These are phyloP conservation scores for Axea sp. DNA, from an alignment of 2,888 invertebrate species.

Conservation along the genomic window DNA sequence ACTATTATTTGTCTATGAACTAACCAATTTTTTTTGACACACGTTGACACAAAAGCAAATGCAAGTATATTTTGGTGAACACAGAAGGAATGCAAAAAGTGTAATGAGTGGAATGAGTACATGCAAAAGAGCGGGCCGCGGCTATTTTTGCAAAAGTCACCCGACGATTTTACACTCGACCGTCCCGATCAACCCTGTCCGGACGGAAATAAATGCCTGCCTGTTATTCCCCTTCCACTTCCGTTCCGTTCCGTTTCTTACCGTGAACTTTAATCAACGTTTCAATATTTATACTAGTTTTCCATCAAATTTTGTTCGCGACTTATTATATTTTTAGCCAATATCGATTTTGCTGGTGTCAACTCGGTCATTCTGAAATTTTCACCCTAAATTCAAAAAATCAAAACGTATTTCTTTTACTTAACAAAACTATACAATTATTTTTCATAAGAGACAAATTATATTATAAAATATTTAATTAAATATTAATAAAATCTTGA, in stretches of 20 bases:
- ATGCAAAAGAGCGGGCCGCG: conserved; percentile 23
- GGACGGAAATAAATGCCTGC: conserved; percentile 36
- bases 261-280: conserved; percentile 55
- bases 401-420: too few species aligned
- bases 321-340: conserved; percentile 42
- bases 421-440: too few species aligned
- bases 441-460: too few species aligned
- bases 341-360: conserved; percentile 34
- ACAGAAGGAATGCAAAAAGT: conserved; percentile 36
- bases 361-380: not conserved
- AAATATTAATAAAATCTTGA: too few species aligned
- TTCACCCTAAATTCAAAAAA: too few species aligned
- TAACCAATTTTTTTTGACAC: too few species aligned
- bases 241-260: conserved; percentile 34
- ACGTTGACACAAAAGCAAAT: too few species aligned
- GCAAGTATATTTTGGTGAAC: too few species aligned
- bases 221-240: conserved; percentile 6
- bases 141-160: conserved; percentile 53
- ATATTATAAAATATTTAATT: too few species aligned
- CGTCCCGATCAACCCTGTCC: conserved; percentile 42
- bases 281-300: conserved; percentile 43
- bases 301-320: conserved; percentile 34
- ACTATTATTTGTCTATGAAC: too few species aligned
- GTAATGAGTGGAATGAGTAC: not conserved
- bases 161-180: conserved; percentile 40